Percentiles rank a stretch among this genome's conserved stretches.
Evolutionary conservation across 1,140 invertebrate species (phyloP).

Genomic region (Calosoma granatense): DNA sequence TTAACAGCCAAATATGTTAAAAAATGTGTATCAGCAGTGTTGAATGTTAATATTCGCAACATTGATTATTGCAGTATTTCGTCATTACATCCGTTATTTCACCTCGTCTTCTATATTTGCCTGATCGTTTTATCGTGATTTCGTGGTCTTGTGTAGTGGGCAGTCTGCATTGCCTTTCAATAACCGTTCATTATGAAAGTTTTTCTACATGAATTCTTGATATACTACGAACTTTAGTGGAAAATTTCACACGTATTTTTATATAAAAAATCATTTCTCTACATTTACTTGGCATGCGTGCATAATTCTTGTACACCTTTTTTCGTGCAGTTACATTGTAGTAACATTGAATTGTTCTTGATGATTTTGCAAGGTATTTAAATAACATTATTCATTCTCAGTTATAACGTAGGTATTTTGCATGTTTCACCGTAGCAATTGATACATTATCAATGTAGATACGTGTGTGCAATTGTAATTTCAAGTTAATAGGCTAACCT

Average conservation of each 20-base stretch:
- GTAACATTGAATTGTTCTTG: constrained; percentile 1
- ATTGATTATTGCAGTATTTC: background rate
- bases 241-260: background rate
- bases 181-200: constrained; percentile 2
- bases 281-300: constrained; percentile 1
- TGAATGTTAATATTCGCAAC: background rate
- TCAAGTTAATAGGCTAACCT: too few species aligned
- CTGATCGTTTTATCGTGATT: constrained; percentile 2
- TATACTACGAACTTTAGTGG: background rate
- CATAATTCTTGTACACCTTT: background rate
- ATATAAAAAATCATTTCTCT: background rate
- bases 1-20: background rate
- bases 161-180: background rate
- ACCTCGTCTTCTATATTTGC: background rate
- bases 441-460: too few species aligned
- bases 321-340: background rate
- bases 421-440: too few species aligned
- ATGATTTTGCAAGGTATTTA: background rate
- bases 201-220: background rate
- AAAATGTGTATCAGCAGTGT: background rate
- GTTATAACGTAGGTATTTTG: too few species aligned
- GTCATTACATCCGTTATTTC: constrained; percentile 1
- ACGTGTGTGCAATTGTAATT: too few species aligned
- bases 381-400: too few species aligned
- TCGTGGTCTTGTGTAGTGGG: constrained; percentile 2